phyloP scores from a whole-genome alignment of 2,888 invertebrate genomes.

The Lithosia quadra region DNA sequence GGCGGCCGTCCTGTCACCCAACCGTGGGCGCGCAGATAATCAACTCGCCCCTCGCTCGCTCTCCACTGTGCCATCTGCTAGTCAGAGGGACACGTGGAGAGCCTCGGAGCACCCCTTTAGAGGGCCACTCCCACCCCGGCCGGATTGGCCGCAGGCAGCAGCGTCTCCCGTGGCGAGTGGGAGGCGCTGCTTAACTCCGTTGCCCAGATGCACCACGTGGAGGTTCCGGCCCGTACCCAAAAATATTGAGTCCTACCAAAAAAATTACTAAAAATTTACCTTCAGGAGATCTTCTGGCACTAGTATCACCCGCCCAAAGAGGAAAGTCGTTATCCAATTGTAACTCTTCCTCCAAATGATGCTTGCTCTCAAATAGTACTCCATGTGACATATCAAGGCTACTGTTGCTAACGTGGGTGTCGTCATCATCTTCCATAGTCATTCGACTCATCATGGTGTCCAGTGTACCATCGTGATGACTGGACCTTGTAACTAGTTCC shows the following conservation, averaged over 20 bases:
- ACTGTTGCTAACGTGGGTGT: conserved; percentile 42
- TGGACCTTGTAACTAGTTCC: conserved; percentile 36
- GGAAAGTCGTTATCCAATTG: conserved; percentile 70
- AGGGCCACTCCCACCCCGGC: no score
- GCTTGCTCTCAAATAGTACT: conserved; percentile 75
- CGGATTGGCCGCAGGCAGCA: no score
- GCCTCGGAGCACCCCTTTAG: no score
- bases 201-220: no score
- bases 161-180: no score
- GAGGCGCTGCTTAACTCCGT: no score
- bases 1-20: no score
- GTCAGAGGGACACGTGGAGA: no score
- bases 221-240: no score
- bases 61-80: no score
- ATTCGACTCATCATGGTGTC: conserved; percentile 58
- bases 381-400: conserved; percentile 52
- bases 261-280: conserved; percentile 74
- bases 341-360: conserved; percentile 50
- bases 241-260: not conserved
- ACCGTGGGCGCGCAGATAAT: no score
- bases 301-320: conserved; percentile 89
- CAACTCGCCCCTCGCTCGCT: no score
- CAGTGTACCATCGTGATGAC: conserved; percentile 48
- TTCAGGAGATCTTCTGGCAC: conserved; percentile 92
- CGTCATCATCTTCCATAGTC: conserved; percentile 53